Conservation (phyloP, 1,140 invertebrate species). For the Calycopis cecrops region DNA sequence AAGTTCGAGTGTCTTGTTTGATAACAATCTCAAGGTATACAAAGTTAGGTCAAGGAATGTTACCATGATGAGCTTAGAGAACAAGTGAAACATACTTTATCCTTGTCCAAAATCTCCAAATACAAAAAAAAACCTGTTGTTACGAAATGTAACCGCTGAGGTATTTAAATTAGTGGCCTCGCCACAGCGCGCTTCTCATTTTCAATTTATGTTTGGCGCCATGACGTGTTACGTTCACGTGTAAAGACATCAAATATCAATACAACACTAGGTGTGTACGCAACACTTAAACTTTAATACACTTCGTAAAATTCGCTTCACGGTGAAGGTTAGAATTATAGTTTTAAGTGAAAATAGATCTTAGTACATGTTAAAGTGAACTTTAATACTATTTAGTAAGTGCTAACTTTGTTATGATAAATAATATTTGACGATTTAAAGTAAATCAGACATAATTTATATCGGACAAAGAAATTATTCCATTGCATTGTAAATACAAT, state of each 20-base stretch:
- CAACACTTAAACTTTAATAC: background rate
- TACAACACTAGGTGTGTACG: conserved; percentile 1
- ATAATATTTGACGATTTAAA: no score
- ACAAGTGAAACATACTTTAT: no score
- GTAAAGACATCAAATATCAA: background rate
- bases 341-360: background rate
- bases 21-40: no score
- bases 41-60: no score
- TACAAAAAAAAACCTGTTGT: conserved; percentile 5
- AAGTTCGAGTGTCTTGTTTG: no score
- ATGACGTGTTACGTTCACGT: background rate
- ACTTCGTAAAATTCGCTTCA: background rate
- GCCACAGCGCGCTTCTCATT: background rate
- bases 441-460: background rate
- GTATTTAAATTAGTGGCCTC: background rate
- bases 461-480: background rate
- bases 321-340: background rate
- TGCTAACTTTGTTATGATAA: no score
- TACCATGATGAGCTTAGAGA: no score
- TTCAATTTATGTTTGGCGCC: background rate
- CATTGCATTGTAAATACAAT: background rate
- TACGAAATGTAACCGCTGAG: background rate
- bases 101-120: no score
- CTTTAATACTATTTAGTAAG: no score
- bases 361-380: no score